Percentiles rank a stretch among this genome's conserved stretches.
These are phyloP conservation scores for Centropyge bicolor DNA, from an alignment of 2,797 vertebrate genomes.

Conservation along the genomic window DNA sequence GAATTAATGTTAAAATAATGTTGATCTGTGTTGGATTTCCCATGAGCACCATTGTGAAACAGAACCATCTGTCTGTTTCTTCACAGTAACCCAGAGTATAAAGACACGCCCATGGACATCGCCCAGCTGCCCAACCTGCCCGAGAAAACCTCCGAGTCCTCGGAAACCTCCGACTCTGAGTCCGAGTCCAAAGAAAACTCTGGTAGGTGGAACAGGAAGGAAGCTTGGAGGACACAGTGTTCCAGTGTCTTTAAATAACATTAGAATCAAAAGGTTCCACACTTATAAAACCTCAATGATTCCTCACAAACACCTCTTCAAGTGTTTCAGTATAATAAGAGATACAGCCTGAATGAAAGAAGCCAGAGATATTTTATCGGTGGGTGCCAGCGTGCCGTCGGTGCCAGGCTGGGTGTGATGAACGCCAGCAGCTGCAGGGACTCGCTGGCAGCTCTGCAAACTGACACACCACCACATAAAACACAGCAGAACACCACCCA, in stretches of 20 bases:
- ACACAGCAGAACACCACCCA: constrained; percentile 1
- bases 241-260: no score
- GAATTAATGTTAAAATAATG: no score
- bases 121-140: constrained; percentile 96
- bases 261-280: background rate
- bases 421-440: constrained; percentile 66
- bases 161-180: constrained; percentile 97
- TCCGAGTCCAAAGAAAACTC: constrained; percentile 99
- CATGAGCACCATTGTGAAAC: background rate
- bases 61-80: constrained; percentile 21
- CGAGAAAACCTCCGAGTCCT: constrained; percentile 96
- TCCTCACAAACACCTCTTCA: background rate
- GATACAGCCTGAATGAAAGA: constrained; percentile 17
- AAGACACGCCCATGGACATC: constrained; percentile 97
- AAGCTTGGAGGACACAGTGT: no score
- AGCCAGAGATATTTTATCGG: constrained; percentile 55
- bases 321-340: constrained; percentile 7
- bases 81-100: constrained; percentile 93
- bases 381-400: constrained; percentile 43
- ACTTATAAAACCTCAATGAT: background rate
- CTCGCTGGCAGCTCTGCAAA: constrained; percentile 45
- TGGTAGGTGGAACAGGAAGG: constrained; percentile 80
- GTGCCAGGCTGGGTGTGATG: constrained; percentile 45
- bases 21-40: no score
- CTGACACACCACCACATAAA: constrained; percentile 36